A percentile compares a stretch with the other conserved stretches of the same genome.
These are phyloP conservation scores for Manis pentadactyla DNA, from an alignment of 2,797 vertebrate genomes.

Conservation along the genomic window DNA sequence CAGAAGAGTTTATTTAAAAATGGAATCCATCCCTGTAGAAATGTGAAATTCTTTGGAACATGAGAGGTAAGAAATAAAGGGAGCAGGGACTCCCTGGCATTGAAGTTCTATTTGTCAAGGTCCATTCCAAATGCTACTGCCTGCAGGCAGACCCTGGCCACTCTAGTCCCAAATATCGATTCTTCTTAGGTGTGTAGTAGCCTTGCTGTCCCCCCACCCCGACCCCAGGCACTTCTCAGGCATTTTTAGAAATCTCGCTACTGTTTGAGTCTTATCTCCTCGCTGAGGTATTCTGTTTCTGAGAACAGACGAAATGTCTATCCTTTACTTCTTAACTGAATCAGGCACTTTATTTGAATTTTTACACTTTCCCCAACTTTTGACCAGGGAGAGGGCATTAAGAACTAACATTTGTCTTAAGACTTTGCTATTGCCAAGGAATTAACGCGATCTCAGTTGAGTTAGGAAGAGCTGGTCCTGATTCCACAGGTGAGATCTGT, in stretches of 20 bases:
- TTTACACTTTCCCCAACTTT: background rate
- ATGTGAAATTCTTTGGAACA: background rate
- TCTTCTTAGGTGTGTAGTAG: background rate
- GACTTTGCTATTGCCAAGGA: background rate
- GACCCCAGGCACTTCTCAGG: background rate
- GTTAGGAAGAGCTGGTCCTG: background rate
- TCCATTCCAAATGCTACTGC: background rate
- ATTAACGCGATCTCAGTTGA: background rate
- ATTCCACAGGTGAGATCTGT: background rate
- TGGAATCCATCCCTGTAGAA: background rate
- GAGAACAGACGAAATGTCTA: background rate
- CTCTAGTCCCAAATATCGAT: background rate
- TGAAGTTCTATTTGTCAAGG: background rate
- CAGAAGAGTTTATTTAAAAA: background rate
- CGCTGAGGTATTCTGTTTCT: background rate
- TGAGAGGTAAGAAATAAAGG: background rate
- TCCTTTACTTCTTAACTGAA: background rate
- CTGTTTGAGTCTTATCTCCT: background rate
- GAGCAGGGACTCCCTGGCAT: background rate
- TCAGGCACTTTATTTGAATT: background rate
- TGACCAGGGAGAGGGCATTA: background rate
- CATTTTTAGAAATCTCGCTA: background rate
- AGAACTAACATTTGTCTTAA: background rate
- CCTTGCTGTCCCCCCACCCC: background rate
- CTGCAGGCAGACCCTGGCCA: background rate